Percentiles rank a stretch among this genome's conserved stretches.
Conservation (phyloP, 2,888 invertebrate species). For the Nymphalis urticae region DNA sequence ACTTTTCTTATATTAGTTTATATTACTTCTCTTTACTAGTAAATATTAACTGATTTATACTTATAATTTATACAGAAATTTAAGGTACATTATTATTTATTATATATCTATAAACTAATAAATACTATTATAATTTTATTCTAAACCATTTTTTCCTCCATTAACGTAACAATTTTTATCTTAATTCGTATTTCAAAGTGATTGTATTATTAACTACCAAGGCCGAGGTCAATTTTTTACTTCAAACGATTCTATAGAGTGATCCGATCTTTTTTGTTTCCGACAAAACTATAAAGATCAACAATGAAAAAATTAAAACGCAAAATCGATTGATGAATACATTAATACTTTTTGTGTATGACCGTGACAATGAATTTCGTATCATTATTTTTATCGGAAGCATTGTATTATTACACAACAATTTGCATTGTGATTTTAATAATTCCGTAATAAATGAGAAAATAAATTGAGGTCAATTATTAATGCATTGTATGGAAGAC, state of each 20-base stretch:
- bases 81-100: too few species aligned
- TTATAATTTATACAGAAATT: too few species aligned
- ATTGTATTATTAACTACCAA: slow-evolving; percentile 31
- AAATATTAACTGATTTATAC: too few species aligned
- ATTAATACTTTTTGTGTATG: neutral
- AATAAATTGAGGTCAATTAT: neutral
- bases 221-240: slow-evolving; percentile 31
- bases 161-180: slow-evolving; percentile 23
- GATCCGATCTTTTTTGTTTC: slow-evolving; percentile 21
- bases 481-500: neutral
- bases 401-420: neutral
- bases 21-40: too few species aligned
- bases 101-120: neutral
- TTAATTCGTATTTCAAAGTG: slow-evolving; percentile 25
- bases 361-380: slow-evolving; percentile 1
- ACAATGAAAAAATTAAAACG: slow-evolving; percentile 14
- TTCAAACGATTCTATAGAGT: slow-evolving; percentile 6
- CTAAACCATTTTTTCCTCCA: neutral
- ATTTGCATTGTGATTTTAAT: neutral
- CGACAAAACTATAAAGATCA: slow-evolving; percentile 14
- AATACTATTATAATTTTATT: neutral
- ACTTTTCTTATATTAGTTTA: too few species aligned
- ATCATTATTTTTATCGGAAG: neutral
- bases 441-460: neutral
- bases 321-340: slow-evolving; percentile 11